Evolutionary conservation across 2,113 vertebrate species (phyloP).

Genomic region (Lampris incognitus): DNA sequence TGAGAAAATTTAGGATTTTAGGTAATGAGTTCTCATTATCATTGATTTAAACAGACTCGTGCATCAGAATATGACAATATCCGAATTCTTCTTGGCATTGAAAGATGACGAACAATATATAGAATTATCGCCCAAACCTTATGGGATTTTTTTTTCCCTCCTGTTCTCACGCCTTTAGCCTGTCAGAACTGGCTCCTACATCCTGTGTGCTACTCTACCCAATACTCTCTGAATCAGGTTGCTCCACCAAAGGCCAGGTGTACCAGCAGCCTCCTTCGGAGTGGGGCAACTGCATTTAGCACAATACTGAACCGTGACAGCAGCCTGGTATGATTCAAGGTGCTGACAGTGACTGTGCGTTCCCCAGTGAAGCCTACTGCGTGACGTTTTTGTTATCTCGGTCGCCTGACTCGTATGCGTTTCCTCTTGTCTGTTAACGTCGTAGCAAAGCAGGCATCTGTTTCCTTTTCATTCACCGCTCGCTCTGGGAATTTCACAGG

Average conservation of each 20-base stretch:
- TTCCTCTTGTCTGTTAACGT: slow-evolving; percentile 28
- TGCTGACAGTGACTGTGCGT: slow-evolving; percentile 44
- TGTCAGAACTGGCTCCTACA: slow-evolving; percentile 17
- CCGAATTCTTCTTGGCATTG: no score
- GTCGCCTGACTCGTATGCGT: slow-evolving; percentile 41
- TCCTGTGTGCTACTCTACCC: slow-evolving; percentile 15
- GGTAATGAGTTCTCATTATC: slow-evolving; percentile 5
- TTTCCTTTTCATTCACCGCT: neutral
- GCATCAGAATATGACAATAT: no score
- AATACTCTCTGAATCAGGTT: slow-evolving; percentile 23
- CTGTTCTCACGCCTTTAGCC: slow-evolving; percentile 4
- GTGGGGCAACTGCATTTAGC: neutral
- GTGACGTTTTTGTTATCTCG: slow-evolving; percentile 20
- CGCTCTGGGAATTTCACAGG: neutral
- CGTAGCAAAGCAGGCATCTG: neutral
- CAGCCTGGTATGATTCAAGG: slow-evolving; percentile 23
- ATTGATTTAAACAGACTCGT: no score
- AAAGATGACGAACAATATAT: no score
- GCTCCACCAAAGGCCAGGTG: slow-evolving; percentile 24
- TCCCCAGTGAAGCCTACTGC: slow-evolving; percentile 28
- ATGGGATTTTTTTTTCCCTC: slow-evolving; percentile 4
- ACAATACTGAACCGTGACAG: slow-evolving; percentile 23
- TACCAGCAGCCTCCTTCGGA: neutral
- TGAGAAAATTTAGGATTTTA: neutral
- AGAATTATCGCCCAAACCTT: neutral